phyloP scores from a whole-genome alignment of 2,888 invertebrate species.

The Lomographa bimaculata region DNA sequence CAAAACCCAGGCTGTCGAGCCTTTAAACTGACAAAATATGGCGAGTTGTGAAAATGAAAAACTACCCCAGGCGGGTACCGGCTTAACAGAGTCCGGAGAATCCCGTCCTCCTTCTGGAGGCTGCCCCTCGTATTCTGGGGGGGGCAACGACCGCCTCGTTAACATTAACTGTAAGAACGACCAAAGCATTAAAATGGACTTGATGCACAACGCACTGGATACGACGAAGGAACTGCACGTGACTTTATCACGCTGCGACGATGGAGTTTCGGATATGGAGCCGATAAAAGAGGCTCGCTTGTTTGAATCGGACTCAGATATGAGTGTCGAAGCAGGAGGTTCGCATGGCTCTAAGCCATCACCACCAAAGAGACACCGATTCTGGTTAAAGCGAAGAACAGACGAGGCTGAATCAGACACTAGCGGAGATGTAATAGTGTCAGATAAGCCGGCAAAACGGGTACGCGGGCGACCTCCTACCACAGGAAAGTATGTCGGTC shows the following conservation, averaged over 20 bases:
- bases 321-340: background rate
- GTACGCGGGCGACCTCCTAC: background rate
- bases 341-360: background rate
- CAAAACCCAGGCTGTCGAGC: too few species aligned
- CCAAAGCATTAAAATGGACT: too few species aligned
- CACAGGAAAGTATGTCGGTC: background rate
- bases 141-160: slow-evolving; percentile 1
- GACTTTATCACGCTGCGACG: too few species aligned
- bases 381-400: background rate
- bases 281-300: too few species aligned
- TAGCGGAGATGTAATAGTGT: background rate
- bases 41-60: too few species aligned
- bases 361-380: background rate
- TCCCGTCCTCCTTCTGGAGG: background rate
- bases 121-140: slow-evolving; percentile 6
- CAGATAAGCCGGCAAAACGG: background rate
- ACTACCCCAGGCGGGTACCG: slow-evolving; percentile 6
- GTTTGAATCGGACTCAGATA: too few species aligned
- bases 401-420: background rate
- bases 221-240: too few species aligned
- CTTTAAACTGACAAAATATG: too few species aligned
- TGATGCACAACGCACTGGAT: too few species aligned
- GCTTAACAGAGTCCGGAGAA: background rate
- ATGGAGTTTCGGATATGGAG: too few species aligned
- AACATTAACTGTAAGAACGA: too few species aligned